Evolutionary conservation across 2,888 invertebrate species (phyloP).

Genomic region (Eupithecia inturbata): DNA sequence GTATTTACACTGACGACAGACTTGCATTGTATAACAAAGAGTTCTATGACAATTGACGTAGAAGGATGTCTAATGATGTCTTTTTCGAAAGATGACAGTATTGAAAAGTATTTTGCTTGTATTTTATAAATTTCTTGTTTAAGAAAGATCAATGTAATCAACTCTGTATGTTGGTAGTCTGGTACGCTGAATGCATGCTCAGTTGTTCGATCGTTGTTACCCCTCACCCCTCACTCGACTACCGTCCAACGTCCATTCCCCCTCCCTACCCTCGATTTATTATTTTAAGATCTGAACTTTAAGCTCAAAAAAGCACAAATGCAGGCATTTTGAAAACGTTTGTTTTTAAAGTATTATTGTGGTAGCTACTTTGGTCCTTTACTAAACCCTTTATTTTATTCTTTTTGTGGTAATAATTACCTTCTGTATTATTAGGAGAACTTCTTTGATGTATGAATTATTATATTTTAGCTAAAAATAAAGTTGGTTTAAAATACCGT

Average conservation of each 20-base stretch:
- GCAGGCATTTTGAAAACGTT: constrained; percentile 52
- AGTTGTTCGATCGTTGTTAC: constrained; percentile 47
- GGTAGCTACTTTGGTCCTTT: constrained; percentile 68
- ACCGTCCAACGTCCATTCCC: constrained; percentile 75
- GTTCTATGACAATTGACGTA: neutral
- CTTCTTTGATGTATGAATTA: constrained; percentile 84
- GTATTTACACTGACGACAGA: constrained; percentile 29
- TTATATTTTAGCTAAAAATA: constrained; percentile 85
- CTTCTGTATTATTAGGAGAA: constrained; percentile 71
- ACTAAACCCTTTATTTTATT: constrained; percentile 47
- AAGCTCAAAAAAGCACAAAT: constrained; percentile 59
- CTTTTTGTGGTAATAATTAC: constrained; percentile 70
- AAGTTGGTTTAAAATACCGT: constrained; percentile 82
- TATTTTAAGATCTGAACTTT: constrained; percentile 61
- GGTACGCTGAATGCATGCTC: constrained; percentile 21
- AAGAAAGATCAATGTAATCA: neutral
- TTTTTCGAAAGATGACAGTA: neutral
- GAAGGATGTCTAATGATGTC: neutral
- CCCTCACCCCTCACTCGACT: constrained; percentile 59
- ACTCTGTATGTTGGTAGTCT: neutral
- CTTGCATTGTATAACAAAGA: neutral
- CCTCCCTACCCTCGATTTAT: constrained; percentile 40
- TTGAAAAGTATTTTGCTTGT: constrained; percentile 1
- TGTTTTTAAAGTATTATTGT: constrained; percentile 57
- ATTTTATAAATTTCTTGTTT: neutral